phyloP scores from a whole-genome alignment of 2,888 invertebrate species.

The Euzophera pinguis region DNA sequence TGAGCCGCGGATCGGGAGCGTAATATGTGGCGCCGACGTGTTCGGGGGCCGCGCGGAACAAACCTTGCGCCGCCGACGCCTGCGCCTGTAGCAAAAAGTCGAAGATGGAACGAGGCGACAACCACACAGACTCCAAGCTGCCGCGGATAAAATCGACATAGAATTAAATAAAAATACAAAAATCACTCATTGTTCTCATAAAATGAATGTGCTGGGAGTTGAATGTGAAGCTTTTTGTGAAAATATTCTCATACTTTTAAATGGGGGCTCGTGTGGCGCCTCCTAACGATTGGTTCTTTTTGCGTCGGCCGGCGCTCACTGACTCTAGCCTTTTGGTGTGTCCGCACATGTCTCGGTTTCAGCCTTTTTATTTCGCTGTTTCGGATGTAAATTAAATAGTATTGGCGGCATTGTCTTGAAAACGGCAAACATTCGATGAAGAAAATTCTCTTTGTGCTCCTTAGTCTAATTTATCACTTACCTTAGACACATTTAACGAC shows the following conservation, averaged over 20 bases:
- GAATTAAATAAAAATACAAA: slow-evolving; percentile 79
- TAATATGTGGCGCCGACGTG: slow-evolving; percentile 60
- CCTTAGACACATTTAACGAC: not conserved
- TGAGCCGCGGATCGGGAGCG: slow-evolving; percentile 37
- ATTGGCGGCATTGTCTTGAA: slow-evolving; percentile 69
- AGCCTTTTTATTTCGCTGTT: slow-evolving; percentile 64
- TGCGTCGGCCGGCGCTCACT: slow-evolving; percentile 63
- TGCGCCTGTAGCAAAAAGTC: slow-evolving; percentile 71
- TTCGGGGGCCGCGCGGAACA: slow-evolving; percentile 52
- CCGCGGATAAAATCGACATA: slow-evolving; percentile 78
- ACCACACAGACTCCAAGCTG: slow-evolving; percentile 65
- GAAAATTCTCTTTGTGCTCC: slow-evolving; percentile 39
- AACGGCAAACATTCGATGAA: slow-evolving; percentile 33
- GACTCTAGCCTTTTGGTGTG: slow-evolving; percentile 71
- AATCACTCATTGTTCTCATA: slow-evolving; percentile 80
- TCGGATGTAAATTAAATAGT: slow-evolving; percentile 74
- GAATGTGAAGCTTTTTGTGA: slow-evolving; percentile 78
- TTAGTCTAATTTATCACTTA: slow-evolving; percentile 26
- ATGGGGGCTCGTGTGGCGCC: slow-evolving; percentile 79
- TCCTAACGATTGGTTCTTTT: slow-evolving; percentile 78
- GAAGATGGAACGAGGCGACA: slow-evolving; percentile 73
- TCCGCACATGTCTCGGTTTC: slow-evolving; percentile 68
- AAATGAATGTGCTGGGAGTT: slow-evolving; percentile 79
- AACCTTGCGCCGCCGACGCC: slow-evolving; percentile 64
- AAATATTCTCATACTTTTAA: slow-evolving; percentile 80